phyloP scores from a whole-genome alignment of 2,888 invertebrate species.

The Drosophila paramelanica region DNA sequence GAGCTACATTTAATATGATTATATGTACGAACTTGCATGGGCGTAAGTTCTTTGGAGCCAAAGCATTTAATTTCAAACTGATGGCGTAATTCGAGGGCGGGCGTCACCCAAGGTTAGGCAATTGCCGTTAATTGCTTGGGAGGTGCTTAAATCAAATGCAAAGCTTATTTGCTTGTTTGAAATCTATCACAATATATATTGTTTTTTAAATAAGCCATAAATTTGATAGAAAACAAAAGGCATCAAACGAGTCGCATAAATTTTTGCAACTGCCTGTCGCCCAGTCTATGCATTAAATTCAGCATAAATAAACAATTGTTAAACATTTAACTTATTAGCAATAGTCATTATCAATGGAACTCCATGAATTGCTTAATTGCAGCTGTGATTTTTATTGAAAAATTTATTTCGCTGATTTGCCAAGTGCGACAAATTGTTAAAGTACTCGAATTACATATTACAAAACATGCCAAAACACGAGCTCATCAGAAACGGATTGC shows the following conservation, averaged over 20 bases:
- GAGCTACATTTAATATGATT: slow-evolving; percentile 22
- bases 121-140: slow-evolving; percentile 11
- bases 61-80: slow-evolving; percentile 8
- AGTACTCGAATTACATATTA: slow-evolving; percentile 51
- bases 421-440: slow-evolving; percentile 60
- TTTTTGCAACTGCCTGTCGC: background rate
- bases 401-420: slow-evolving; percentile 25
- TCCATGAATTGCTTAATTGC: slow-evolving; percentile 22
- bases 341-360: slow-evolving; percentile 14
- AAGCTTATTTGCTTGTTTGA: slow-evolving; percentile 10
- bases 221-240: slow-evolving; percentile 18
- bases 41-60: background rate
- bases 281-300: background rate
- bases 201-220: slow-evolving; percentile 17
- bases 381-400: slow-evolving; percentile 20
- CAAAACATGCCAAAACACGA: slow-evolving; percentile 51
- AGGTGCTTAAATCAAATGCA: slow-evolving; percentile 6
- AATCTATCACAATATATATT: slow-evolving; percentile 13
- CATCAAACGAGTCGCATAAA: slow-evolving; percentile 23
- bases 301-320: slow-evolving; percentile 1
- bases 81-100: slow-evolving; percentile 23
- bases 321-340: slow-evolving; percentile 22
- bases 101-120: slow-evolving; percentile 4
- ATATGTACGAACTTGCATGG: slow-evolving; percentile 1
- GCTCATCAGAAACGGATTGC: slow-evolving; percentile 47